Conservation (phyloP, 1,140 invertebrate species). For the Mamestra configurata region DNA sequence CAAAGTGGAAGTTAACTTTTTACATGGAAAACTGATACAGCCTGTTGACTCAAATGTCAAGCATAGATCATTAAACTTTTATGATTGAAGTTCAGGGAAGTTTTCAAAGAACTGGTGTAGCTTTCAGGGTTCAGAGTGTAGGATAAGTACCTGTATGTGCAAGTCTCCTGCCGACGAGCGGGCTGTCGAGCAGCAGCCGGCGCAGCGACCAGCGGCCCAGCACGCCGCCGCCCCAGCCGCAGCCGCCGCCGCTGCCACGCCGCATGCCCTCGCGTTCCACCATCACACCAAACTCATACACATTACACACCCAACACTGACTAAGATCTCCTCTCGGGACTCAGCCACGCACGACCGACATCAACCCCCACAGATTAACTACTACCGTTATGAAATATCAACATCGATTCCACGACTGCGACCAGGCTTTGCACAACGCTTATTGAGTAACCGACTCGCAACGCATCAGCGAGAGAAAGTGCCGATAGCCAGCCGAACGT, state of each 20-base stretch:
- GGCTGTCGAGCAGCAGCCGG: constrained; percentile 79
- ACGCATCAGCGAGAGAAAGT: constrained; percentile 84
- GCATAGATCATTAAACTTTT: not conserved
- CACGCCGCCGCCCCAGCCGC: constrained; percentile 82
- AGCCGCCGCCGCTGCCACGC: constrained; percentile 77
- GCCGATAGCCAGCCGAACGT: constrained; percentile 70
- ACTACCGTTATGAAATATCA: constrained; percentile 73
- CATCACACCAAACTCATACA: constrained; percentile 77
- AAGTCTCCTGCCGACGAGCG: constrained; percentile 81
- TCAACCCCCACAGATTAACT: constrained; percentile 54
- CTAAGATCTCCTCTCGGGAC: not conserved
- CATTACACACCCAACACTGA: constrained; percentile 71
- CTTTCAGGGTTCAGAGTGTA: not conserved
- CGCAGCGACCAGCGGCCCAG: constrained; percentile 82
- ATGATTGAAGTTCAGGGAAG: not conserved
- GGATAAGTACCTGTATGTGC: constrained; percentile 78
- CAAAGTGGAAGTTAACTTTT: not conserved
- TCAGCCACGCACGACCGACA: constrained; percentile 59
- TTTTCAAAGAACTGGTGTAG: not conserved
- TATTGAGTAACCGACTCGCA: constrained; percentile 79
- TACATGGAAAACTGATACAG: not conserved
- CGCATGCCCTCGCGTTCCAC: constrained; percentile 81
- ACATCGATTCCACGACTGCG: constrained; percentile 61
- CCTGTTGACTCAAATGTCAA: not conserved
- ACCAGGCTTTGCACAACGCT: constrained; percentile 73